Evolutionary conservation across 2,113 vertebrate species (phyloP).

Genomic region (Cricetomys ansorgei): DNA sequence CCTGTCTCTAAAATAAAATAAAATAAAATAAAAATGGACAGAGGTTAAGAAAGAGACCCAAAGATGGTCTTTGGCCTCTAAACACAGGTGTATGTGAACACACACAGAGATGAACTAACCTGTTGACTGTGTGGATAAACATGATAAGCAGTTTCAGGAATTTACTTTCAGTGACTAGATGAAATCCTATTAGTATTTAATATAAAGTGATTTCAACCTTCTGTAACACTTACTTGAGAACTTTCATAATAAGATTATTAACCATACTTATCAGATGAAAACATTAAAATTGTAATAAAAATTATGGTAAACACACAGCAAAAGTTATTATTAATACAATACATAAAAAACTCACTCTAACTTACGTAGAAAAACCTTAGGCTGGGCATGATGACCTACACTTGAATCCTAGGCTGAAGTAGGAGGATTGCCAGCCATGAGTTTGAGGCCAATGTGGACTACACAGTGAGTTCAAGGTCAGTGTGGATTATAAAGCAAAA

Average conservation of each 20-base stretch:
- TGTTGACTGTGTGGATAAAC: not conserved
- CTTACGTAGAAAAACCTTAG: not conserved
- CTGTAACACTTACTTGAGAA: not conserved
- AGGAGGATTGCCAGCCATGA: not conserved
- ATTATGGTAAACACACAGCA: not conserved
- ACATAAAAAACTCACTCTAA: constrained; percentile 25
- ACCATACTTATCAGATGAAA: not conserved
- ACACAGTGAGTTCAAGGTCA: not conserved
- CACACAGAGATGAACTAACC: not conserved
- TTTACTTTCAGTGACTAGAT: not conserved
- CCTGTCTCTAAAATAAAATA: not conserved
- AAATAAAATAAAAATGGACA: not conserved
- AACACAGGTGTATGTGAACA: not conserved
- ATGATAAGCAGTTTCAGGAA: not conserved
- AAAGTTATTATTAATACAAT: constrained; percentile 19
- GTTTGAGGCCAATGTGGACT: not conserved
- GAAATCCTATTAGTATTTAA: not conserved
- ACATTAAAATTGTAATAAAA: not conserved
- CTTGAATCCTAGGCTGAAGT: not conserved
- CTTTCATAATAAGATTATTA: constrained; percentile 25
- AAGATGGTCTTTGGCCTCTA: not conserved
- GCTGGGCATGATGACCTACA: not conserved
- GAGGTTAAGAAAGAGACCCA: not conserved
- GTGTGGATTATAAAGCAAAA: not conserved
- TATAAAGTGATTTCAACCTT: constrained; percentile 41